Percentiles rank a stretch among this genome's conserved stretches.
These are phyloP conservation scores for Oophaga pumilio DNA, from an alignment of 2,113 vertebrate species.

Conservation along the genomic window DNA sequence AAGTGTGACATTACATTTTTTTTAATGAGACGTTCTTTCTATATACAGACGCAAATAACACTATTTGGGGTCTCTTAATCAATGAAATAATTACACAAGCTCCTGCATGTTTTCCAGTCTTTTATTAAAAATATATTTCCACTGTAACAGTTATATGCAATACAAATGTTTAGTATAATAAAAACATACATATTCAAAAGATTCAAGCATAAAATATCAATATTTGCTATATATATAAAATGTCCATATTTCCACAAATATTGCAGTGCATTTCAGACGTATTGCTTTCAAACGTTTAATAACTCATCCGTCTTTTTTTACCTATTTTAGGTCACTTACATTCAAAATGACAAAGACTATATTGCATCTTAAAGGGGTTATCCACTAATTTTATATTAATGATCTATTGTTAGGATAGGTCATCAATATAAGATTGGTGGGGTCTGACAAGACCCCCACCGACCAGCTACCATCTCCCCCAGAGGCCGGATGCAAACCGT, in stretches of 20 bases:
- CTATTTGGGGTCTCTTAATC: background rate
- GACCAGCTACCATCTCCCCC: too few relatives aligned
- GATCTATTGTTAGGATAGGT: too few relatives aligned
- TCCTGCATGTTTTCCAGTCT: constrained; percentile 17
- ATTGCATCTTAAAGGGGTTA: background rate
- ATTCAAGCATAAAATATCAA: constrained; percentile 37
- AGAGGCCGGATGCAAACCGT: too few relatives aligned
- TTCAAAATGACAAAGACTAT: background rate
- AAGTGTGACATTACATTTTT: too few relatives aligned
- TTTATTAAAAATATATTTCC: constrained; percentile 56
- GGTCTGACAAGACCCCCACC: too few relatives aligned
- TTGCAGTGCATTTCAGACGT: constrained; percentile 6
- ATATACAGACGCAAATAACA: too few relatives aligned
- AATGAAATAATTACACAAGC: background rate
- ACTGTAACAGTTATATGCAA: constrained; percentile 23
- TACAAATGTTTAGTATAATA: constrained; percentile 48
- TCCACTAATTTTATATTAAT: too few relatives aligned
- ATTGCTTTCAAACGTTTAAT: background rate
- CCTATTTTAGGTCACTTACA: background rate
- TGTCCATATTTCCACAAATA: constrained; percentile 11
- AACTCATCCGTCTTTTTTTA: background rate
- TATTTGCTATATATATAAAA: constrained; percentile 1
- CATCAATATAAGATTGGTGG: too few relatives aligned
- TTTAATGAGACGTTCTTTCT: too few relatives aligned
- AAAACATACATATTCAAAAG: constrained; percentile 36